Conservation (phyloP, 2,888 invertebrate genomes). For the Teinopalpus imperialis region DNA sequence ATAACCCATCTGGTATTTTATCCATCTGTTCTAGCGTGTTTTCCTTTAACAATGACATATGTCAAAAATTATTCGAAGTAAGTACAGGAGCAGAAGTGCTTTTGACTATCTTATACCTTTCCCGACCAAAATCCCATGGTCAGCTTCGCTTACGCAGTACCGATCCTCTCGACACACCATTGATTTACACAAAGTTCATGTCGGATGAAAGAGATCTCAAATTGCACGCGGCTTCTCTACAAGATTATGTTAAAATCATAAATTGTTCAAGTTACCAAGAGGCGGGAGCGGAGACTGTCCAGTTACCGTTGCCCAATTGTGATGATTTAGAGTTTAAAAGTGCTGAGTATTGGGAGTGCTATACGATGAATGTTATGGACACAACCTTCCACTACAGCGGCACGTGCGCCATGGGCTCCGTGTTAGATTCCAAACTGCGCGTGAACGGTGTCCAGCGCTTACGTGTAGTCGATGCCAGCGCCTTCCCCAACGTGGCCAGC, state of each 20-base stretch:
- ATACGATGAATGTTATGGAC: constrained; percentile 35
- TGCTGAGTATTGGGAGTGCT: constrained; percentile 38
- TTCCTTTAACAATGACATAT: constrained; percentile 34
- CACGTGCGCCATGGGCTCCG: constrained; percentile 43
- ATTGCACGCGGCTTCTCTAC: constrained; percentile 32
- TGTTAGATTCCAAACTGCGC: constrained; percentile 37
- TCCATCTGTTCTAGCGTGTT: constrained; percentile 34
- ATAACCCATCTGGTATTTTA: constrained; percentile 29
- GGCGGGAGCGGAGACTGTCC: constrained; percentile 32
- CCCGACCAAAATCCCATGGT: constrained; percentile 76
- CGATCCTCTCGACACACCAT: constrained; percentile 78
- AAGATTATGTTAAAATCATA: constrained; percentile 37
- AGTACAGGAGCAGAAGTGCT: constrained; percentile 32
- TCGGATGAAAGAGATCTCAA: constrained; percentile 46
- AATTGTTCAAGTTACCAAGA: constrained; percentile 37
- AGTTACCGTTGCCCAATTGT: constrained; percentile 33
- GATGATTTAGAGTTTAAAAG: constrained; percentile 5
- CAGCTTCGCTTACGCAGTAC: constrained; percentile 70
- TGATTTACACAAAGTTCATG: constrained; percentile 82
- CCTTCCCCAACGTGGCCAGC: constrained; percentile 88
- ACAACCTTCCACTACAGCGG: constrained; percentile 41
- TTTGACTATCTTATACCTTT: constrained; percentile 27
- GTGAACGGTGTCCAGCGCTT: constrained; percentile 35
- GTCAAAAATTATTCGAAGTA: constrained; percentile 32
- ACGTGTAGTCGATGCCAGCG: constrained; percentile 87